A percentile compares a stretch with the other conserved stretches of the same genome.
Conservation (phyloP, 2,797 vertebrate genomes). For the Sciurus vulgaris region DNA sequence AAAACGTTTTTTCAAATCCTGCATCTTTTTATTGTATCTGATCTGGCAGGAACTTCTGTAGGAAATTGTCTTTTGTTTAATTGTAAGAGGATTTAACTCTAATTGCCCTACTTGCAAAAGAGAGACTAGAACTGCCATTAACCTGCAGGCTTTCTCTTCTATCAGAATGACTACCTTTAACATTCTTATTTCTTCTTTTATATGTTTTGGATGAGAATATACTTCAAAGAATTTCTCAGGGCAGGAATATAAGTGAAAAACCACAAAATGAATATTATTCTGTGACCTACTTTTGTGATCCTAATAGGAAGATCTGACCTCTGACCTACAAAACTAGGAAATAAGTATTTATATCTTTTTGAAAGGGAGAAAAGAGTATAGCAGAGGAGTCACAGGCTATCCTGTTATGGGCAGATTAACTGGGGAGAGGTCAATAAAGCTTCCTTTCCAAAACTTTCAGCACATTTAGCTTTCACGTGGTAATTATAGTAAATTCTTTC, state of each 20-base stretch:
- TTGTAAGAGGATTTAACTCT: background rate
- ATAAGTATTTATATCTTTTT: background rate
- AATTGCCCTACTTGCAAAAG: background rate
- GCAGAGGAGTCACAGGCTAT: background rate
- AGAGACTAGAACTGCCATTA: background rate
- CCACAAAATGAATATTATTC: background rate
- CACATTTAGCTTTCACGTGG: background rate
- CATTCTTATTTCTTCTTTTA: background rate
- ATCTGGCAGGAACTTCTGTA: background rate
- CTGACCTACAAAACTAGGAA: background rate
- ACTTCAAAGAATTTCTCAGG: conserved; percentile 27
- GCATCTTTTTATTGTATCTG: background rate
- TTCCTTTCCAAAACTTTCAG: background rate
- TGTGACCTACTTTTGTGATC: background rate
- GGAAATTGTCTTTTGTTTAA: conserved; percentile 22
- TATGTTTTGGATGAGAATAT: background rate
- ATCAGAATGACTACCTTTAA: background rate
- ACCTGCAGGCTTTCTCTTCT: background rate
- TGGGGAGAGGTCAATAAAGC: background rate
- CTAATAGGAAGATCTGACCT: background rate
- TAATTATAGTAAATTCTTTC: background rate
- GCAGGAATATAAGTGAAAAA: background rate
- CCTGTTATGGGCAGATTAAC: background rate
- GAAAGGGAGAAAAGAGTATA: background rate
- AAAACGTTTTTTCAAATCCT: background rate